A percentile compares a stretch with the other conserved stretches of the same genome.
phyloP scores from a whole-genome alignment of 2,113 vertebrate genomes.

The Chauna torquata region DNA sequence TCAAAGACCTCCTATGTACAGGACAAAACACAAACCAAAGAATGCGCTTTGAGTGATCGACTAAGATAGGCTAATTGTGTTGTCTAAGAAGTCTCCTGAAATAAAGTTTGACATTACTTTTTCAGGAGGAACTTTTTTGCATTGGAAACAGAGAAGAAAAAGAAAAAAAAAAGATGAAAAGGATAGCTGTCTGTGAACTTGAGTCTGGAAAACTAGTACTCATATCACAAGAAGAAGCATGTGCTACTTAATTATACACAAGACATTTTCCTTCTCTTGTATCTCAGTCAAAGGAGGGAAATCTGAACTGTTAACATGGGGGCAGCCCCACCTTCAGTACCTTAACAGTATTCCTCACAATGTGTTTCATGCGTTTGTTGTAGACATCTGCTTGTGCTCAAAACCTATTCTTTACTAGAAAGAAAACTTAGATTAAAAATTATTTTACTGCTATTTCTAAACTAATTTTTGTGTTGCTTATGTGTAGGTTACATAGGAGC shows the following conservation, averaged over 20 bases:
- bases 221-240: neutral
- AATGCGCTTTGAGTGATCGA: neutral
- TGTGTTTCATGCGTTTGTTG: neutral
- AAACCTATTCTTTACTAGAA: neutral
- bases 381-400: neutral
- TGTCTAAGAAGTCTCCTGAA: neutral
- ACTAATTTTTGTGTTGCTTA: neutral
- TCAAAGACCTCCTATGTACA: slow-evolving; percentile 41
- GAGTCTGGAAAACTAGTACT: neutral
- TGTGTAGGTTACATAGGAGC: neutral
- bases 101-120: neutral
- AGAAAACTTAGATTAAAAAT: neutral
- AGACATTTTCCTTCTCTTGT: neutral
- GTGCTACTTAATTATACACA: neutral
- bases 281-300: neutral
- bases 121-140: neutral
- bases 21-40: slow-evolving; percentile 32
- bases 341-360: neutral
- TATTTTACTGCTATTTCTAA: neutral
- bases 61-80: neutral
- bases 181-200: neutral
- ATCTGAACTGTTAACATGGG: neutral
- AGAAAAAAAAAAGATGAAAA: neutral
- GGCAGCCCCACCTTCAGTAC: neutral
- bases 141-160: neutral